Percentiles rank a stretch among this genome's conserved stretches.
These are phyloP conservation scores for Nestor notabilis DNA, from an alignment of 2,113 vertebrate species.

Conservation along the genomic window DNA sequence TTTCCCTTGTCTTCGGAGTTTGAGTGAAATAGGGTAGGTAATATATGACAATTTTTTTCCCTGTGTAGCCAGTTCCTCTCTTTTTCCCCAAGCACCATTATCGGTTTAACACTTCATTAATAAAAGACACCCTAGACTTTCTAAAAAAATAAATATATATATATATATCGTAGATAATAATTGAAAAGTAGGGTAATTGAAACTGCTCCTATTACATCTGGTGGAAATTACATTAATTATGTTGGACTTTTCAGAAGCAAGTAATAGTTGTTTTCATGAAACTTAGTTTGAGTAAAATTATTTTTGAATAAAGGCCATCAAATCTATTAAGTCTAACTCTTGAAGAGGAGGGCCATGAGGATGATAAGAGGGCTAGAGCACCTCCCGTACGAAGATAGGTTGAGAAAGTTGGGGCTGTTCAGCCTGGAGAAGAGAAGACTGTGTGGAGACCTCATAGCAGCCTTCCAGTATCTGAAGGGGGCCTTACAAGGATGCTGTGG, in stretches of 20 bases:
- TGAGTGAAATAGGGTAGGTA: slow-evolving; percentile 10
- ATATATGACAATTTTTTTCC: slow-evolving; percentile 33
- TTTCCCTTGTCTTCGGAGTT: slow-evolving; percentile 29
- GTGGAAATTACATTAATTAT: slow-evolving; percentile 32
- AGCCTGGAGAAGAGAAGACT: too few species aligned
- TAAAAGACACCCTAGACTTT: slow-evolving; percentile 11
- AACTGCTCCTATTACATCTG: slow-evolving; percentile 11
- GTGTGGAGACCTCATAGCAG: too few species aligned
- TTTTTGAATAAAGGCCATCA: not conserved
- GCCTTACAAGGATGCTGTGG: too few species aligned
- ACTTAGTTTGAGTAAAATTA: not conserved
- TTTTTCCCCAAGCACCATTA: not conserved
- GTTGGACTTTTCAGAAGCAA: not conserved
- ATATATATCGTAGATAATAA: not conserved
- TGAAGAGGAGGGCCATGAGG: too few species aligned
- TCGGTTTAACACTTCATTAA: slow-evolving; percentile 44
- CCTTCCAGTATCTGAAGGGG: too few species aligned
- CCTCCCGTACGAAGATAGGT: too few species aligned
- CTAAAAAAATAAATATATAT: not conserved
- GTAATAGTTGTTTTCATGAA: not conserved
- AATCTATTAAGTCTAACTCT: not conserved
- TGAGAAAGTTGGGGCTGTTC: too few species aligned
- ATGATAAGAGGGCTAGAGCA: too few species aligned
- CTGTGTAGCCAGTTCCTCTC: not conserved
- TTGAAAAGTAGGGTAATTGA: slow-evolving; percentile 49